These are phyloP conservation scores for Patiria pectinifera DNA, from an alignment of 53 echinoderm and acorn worm species.

Conservation along the genomic window DNA sequence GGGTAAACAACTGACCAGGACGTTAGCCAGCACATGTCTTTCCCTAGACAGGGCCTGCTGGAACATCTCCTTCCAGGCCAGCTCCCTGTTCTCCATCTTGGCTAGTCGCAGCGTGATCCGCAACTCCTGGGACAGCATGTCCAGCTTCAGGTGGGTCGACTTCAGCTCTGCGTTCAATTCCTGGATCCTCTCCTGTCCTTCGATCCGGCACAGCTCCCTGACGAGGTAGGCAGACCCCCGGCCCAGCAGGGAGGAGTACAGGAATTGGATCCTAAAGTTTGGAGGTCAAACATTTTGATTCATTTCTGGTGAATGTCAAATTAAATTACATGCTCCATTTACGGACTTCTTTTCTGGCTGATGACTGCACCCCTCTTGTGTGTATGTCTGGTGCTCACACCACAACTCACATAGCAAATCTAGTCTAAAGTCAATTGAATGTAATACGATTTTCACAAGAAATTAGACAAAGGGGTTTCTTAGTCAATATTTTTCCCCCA, in stretches of 20 bases:
- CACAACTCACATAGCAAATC: too few relatives aligned
- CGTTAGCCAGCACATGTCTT: slow-evolving; percentile 76
- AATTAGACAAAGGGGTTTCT: too few relatives aligned
- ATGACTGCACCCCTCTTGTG: too few relatives aligned
- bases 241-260: slow-evolving; percentile 68
- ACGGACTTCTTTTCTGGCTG: too few relatives aligned
- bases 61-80: slow-evolving; percentile 83
- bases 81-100: slow-evolving; percentile 67
- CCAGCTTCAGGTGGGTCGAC: slow-evolving; percentile 49
- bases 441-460: too few relatives aligned
- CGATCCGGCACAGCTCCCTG: slow-evolving; percentile 58
- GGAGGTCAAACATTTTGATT: background rate
- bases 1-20: slow-evolving; percentile 73
- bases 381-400: too few relatives aligned
- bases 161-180: slow-evolving; percentile 41
- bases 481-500: too few relatives aligned
- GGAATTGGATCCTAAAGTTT: slow-evolving; percentile 2
- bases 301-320: too few relatives aligned
- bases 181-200: slow-evolving; percentile 57
- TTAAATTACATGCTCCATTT: too few relatives aligned
- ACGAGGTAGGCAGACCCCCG: slow-evolving; percentile 56
- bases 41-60: slow-evolving; percentile 64
- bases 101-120: slow-evolving; percentile 72
- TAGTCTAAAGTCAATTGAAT: too few relatives aligned
- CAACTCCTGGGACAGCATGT: slow-evolving; percentile 67